A percentile compares a stretch with the other conserved stretches of the same genome.
Conservation (phyloP, 2,797 vertebrate genomes). For the Balearica regulorum region DNA sequence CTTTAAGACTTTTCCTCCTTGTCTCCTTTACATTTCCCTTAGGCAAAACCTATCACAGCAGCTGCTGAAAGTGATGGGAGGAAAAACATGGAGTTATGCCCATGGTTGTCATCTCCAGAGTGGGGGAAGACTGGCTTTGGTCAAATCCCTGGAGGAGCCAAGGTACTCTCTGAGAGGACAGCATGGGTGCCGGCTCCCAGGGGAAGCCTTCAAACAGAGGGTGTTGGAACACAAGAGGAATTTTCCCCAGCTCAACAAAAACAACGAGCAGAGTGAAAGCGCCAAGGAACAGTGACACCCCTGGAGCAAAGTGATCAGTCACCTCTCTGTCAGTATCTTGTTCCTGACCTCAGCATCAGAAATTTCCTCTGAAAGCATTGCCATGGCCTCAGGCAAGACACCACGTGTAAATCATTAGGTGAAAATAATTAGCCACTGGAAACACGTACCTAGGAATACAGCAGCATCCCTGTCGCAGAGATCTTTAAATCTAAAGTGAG, state of each 20-base stretch:
- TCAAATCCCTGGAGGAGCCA: background rate
- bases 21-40: background rate
- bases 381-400: background rate
- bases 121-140: background rate
- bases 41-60: background rate
- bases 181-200: rapidly evolving
- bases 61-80: background rate
- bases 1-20: background rate
- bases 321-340: background rate
- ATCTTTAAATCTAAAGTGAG: background rate
- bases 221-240: background rate
- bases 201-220: background rate
- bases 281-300: background rate
- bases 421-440: background rate
- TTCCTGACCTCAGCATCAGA: background rate
- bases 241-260: background rate
- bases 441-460: background rate
- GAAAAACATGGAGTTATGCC: background rate
- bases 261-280: background rate
- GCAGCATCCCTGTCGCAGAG: background rate
- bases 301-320: background rate
- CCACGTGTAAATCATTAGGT: background rate
- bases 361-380: background rate
- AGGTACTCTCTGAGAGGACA: background rate
- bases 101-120: background rate